Conservation (phyloP, 2,113 vertebrate genomes). For the Sprattus sprattus region DNA sequence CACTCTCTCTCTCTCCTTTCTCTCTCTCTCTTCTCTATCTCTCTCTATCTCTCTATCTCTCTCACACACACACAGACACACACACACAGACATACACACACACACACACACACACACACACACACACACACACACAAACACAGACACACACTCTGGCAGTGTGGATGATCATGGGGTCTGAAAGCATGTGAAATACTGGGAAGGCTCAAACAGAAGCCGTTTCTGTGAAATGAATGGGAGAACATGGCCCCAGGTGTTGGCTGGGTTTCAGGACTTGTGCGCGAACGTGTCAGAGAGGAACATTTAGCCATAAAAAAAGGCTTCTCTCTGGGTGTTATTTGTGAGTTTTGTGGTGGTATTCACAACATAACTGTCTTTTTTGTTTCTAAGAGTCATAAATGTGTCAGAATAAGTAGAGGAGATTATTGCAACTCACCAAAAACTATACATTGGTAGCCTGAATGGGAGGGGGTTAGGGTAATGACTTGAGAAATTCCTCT, state of each 20-base stretch:
- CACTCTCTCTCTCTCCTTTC: neutral
- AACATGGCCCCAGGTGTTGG: neutral
- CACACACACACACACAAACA: neutral
- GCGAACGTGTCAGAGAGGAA: neutral
- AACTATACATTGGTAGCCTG: neutral
- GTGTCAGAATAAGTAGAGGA: neutral
- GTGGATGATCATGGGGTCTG: conserved; percentile 25
- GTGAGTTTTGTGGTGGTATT: neutral
- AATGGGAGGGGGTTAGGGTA: neutral
- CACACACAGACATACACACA: neutral
- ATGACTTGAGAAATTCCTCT: conserved; percentile 24
- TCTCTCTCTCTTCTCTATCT: no score
- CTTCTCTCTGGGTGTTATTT: neutral
- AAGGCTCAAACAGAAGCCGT: conserved; percentile 14
- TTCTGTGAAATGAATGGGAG: conserved; percentile 12
- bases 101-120: neutral
- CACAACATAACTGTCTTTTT: neutral
- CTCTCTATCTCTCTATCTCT: no score
- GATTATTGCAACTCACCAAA: neutral
- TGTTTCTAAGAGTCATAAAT: neutral
- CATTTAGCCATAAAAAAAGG: no score
- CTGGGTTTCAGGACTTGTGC: neutral
- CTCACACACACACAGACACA: neutral
- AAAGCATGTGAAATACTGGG: conserved; percentile 21
- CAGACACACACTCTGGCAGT: neutral